A percentile compares a stretch with the other conserved stretches of the same genome.
Conservation (phyloP, 1,140 invertebrate species). For the Trachelipus rathkii region DNA sequence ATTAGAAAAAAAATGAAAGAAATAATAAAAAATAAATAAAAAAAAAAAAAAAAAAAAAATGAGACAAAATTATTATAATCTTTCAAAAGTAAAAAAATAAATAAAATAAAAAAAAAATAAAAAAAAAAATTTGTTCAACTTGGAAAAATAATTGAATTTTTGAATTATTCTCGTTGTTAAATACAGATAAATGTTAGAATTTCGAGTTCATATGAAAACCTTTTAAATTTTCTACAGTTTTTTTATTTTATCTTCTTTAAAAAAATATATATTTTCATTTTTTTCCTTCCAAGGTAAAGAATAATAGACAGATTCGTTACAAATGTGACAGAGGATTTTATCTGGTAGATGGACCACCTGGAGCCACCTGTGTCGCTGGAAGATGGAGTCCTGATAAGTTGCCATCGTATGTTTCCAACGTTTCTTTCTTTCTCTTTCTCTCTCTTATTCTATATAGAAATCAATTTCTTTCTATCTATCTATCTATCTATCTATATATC, state of each 20-base stretch:
- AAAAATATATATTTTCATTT: neutral
- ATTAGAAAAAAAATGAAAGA: no score
- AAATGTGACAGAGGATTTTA: conserved; percentile 89
- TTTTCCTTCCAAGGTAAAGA: conserved; percentile 59
- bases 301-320: conserved; percentile 95
- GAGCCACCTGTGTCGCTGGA: conserved; percentile 86
- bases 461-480: neutral
- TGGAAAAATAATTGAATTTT: no score
- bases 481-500: neutral
- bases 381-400: conserved; percentile 74
- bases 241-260: neutral
- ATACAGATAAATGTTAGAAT: no score
- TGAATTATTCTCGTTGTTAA: no score
- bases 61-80: no score
- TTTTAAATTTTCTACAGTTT: no score
- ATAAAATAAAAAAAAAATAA: no score
- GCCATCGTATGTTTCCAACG: conserved; percentile 39
- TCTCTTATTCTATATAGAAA: conserved; percentile 4
- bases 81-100: no score
- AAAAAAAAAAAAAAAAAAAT: no score
- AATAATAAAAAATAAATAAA: no score
- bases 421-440: conserved; percentile 22
- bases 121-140: no score
- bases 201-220: neutral
- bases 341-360: conserved; percentile 77